Base-by-base conservation (phyloP, 2,888 invertebrate species). In the Tetragnatha montana region DNA sequence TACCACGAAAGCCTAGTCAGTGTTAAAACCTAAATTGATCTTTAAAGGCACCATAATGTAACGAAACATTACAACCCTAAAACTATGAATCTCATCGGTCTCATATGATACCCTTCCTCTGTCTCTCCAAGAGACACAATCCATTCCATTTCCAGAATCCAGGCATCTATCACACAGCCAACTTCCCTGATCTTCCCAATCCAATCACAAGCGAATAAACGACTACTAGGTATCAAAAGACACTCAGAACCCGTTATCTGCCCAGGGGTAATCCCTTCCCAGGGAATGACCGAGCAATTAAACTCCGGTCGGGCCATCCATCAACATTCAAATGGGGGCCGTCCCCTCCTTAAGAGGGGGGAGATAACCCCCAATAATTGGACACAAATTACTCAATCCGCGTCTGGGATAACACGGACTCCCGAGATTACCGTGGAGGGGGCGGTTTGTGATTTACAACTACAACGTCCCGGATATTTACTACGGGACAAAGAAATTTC, bases 371-470 rank as follows among this genome's bases (percentile, higher is more conserved):
- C 71, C 81, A 81, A 81, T 81, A 81, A 81, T 81, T 71, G 80
- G 81, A 81, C 81, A 70, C 81, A 81, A 81, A 81, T 81, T 81
- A 71, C 81, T 81, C 71, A 81, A 81, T 81, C 81, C 81, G n/a
- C 49, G 81, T 81, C 35, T 71, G 71, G 70, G 50, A 71, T 70
- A 81, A 80, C 80, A 70, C 47, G 47, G 69, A 81, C 81, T 50
- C 81, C 81, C 71, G 71, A 71, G 81, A 81, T 81, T 81, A 81
- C 50, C 17, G 71, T 71, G 50, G 50, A 81, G 81, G 81, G 71
- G 73, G 50, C 3, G 73, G 81, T 10, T 81, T 2, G 50, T n/a
- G 71, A 81, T 71, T 81, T 81, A 81, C 71, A 50, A 50, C 49
- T 81, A 81, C 71, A 50, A 50, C 49, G 51, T 47, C 80, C 35